Percentiles rank a stretch among this genome's conserved stretches.
Evolutionary conservation across 2,797 vertebrate species (phyloP).

Genomic region (Myoxocephalus aenaeus): DNA sequence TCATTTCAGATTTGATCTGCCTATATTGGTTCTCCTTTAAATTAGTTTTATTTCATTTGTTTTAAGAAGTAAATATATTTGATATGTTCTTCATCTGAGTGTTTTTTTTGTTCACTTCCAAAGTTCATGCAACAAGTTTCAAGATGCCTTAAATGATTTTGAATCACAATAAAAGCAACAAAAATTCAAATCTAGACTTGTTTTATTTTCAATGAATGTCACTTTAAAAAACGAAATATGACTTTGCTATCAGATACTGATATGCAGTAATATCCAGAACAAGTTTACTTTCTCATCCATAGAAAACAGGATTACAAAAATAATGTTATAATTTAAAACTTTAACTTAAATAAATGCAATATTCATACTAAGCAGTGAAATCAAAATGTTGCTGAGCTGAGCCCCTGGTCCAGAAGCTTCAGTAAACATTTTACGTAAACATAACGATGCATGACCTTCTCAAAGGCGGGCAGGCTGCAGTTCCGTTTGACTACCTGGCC

Average conservation of each 20-base stretch:
- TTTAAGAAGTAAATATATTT: slow-evolving; percentile 60
- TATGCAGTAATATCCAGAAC: background rate
- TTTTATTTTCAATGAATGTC: background rate
- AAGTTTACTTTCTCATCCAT: background rate
- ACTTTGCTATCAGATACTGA: slow-evolving; percentile 8
- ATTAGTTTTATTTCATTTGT: slow-evolving; percentile 54
- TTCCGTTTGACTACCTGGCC: rapidly evolving
- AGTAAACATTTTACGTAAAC: slow-evolving; percentile 48
- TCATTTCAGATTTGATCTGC: slow-evolving; percentile 45
- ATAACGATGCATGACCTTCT: rapidly evolving
- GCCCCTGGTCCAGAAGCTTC: slow-evolving; percentile 9
- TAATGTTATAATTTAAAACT: background rate
- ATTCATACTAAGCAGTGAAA: background rate
- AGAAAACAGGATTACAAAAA: background rate
- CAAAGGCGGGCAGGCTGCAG: background rate
- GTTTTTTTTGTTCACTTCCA: slow-evolving; percentile 24
- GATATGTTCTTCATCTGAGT: slow-evolving; percentile 46
- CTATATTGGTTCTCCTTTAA: slow-evolving; percentile 18
- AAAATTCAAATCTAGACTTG: background rate
- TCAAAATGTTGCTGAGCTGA: slow-evolving; percentile 11
- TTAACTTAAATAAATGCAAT: slow-evolving; percentile 13
- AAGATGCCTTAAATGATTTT: slow-evolving; percentile 42
- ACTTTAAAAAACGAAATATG: slow-evolving; percentile 12
- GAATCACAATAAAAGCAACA: slow-evolving; percentile 60
- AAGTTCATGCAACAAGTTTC: slow-evolving; percentile 18